Evolutionary conservation across 1,140 invertebrate species (phyloP).

Genomic region (Elysia chlorotica): DNA sequence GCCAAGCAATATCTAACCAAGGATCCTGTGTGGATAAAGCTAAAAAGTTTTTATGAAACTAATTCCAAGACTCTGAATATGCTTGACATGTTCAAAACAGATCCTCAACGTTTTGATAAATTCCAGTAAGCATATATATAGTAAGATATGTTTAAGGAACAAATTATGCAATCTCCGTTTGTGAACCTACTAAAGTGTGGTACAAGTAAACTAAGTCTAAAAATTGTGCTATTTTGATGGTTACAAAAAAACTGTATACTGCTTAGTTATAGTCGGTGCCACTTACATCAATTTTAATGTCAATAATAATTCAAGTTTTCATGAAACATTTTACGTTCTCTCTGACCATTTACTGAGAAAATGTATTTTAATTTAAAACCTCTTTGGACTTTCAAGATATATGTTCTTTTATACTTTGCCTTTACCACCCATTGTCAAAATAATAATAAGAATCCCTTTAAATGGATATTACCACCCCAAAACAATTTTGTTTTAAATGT

Average conservation of each 20-base stretch:
- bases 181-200: neutral
- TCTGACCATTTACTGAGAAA: no score
- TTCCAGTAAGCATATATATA: slow-evolving; percentile 52
- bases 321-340: no score
- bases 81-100: slow-evolving; percentile 44
- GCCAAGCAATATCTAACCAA: slow-evolving; percentile 29
- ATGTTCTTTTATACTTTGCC: no score
- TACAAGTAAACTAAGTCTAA: neutral
- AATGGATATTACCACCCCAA: neutral
- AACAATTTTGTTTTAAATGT: neutral
- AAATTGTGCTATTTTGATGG: neutral
- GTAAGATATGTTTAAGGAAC: no score
- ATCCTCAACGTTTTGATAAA: slow-evolving; percentile 43
- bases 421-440: no score
- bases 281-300: neutral
- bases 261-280: neutral
- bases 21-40: slow-evolving; percentile 34
- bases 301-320: no score
- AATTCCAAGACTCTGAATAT: slow-evolving; percentile 40
- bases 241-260: neutral
- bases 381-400: no score
- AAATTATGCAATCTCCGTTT: no score
- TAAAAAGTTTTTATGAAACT: slow-evolving; percentile 39
- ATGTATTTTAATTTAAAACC: no score
- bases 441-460: no score